phyloP scores from a whole-genome alignment of 2,113 vertebrate genomes.

The Acinonyx jubatus region DNA sequence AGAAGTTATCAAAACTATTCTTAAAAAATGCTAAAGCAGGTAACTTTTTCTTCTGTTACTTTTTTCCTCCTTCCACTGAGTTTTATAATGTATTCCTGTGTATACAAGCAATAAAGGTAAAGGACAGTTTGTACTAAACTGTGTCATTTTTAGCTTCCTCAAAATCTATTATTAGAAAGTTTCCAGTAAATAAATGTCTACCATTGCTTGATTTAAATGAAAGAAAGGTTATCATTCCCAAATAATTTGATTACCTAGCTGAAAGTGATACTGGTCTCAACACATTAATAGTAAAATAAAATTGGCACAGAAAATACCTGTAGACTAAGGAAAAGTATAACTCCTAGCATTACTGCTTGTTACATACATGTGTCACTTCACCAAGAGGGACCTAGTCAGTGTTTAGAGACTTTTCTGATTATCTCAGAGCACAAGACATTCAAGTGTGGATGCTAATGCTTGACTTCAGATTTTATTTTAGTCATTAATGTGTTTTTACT shows the following conservation, averaged over 20 bases:
- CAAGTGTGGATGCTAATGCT: not conserved
- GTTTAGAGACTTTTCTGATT: conserved; percentile 36
- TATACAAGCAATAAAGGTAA: conserved; percentile 71
- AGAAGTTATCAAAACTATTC: conserved; percentile 59
- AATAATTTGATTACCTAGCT: conserved; percentile 82
- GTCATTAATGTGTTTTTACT: conserved; percentile 56
- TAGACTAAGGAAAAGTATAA: conserved; percentile 76
- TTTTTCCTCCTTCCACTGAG: conserved; percentile 41
- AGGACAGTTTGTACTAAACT: conserved; percentile 61
- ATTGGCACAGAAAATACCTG: conserved; percentile 80
- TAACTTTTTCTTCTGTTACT: conserved; percentile 70
- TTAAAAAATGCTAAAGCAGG: conserved; percentile 69
- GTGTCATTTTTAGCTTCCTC: conserved; percentile 74
- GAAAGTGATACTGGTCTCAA: conserved; percentile 79
- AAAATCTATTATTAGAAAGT: conserved; percentile 66
- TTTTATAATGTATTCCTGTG: conserved; percentile 70
- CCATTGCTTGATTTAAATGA: conserved; percentile 79
- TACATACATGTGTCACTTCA: conserved; percentile 62
- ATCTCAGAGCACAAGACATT: conserved; percentile 39
- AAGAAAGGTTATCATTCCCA: conserved; percentile 76
- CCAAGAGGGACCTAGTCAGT: conserved; percentile 56
- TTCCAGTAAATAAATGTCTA: conserved; percentile 66
- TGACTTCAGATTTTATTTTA: conserved; percentile 55
- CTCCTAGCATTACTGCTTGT: conserved; percentile 66
- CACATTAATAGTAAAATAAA: conserved; percentile 83